Conservation (phyloP, 2,888 invertebrate genomes). For the Drosophila buzzatii region DNA sequence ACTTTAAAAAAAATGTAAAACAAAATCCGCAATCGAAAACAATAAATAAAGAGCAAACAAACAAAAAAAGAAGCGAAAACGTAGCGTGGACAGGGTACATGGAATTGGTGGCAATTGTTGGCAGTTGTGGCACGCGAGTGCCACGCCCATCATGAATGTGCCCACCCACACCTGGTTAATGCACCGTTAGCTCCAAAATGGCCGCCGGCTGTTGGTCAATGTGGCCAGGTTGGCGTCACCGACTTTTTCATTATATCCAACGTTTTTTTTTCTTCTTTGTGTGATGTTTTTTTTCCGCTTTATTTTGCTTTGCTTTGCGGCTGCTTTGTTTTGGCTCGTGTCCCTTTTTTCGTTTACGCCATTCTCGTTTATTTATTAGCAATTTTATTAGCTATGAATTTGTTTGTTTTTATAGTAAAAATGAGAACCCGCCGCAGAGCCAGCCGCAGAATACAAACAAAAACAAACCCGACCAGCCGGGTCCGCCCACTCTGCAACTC, state of each 20-base stretch:
- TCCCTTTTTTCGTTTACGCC: slow-evolving; percentile 81
- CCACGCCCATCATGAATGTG: slow-evolving; percentile 41
- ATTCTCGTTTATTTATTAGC: slow-evolving; percentile 81
- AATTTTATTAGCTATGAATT: slow-evolving; percentile 81
- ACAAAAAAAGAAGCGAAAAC: slow-evolving; percentile 4
- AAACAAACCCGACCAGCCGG: slow-evolving; percentile 31
- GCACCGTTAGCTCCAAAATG: slow-evolving; percentile 72
- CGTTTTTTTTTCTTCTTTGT: slow-evolving; percentile 6
- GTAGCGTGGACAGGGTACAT: slow-evolving; percentile 41
- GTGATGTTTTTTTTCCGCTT: slow-evolving; percentile 26
- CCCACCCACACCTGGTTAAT: slow-evolving; percentile 70
- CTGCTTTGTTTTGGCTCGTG: slow-evolving; percentile 76
- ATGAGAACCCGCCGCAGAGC: slow-evolving; percentile 23
- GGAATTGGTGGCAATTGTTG: slow-evolving; percentile 71
- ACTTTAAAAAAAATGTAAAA: slow-evolving; percentile 58
- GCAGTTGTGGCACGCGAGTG: slow-evolving; percentile 64
- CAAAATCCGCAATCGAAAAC: slow-evolving; percentile 20
- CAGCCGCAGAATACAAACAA: slow-evolving; percentile 53
- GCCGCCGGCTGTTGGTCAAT: slow-evolving; percentile 76
- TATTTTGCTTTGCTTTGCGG: slow-evolving; percentile 52
- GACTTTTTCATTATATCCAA: slow-evolving; percentile 60
- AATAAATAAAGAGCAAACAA: slow-evolving; percentile 21
- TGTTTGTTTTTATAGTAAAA: slow-evolving; percentile 80
- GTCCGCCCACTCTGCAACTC: slow-evolving; percentile 3
- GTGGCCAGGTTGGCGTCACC: slow-evolving; percentile 78